These are phyloP conservation scores for Campoplex nolae DNA, from an alignment of 2,888 invertebrate species.

Conservation along the genomic window DNA sequence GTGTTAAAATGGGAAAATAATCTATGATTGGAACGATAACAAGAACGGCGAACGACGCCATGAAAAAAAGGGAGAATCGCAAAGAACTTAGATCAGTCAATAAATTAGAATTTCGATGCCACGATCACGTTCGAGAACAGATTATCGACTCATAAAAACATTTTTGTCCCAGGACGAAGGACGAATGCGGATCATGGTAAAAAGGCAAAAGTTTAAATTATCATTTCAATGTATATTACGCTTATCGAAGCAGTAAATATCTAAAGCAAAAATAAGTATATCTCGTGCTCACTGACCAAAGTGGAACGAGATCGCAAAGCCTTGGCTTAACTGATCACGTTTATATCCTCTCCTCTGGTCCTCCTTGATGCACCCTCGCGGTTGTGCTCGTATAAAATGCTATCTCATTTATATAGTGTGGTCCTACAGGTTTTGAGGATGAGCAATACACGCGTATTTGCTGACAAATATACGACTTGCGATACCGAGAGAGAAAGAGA, in stretches of 20 bases:
- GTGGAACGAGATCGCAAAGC: conserved; percentile 51
- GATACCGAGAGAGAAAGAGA: conserved; percentile 21
- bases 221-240: conserved; percentile 28
- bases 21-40: neutral
- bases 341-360: conserved; percentile 35
- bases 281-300: conserved; percentile 18
- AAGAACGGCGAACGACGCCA: neutral
- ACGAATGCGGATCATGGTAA: neutral
- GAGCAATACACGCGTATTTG: conserved; percentile 69
- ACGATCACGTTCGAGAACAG: neutral
- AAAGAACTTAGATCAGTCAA: conserved; percentile 3
- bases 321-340: conserved; percentile 32
- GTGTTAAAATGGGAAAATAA: neutral
- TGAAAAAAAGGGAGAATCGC: neutral
- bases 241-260: neutral
- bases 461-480: neutral
- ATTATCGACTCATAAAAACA: neutral
- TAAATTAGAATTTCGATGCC: neutral
- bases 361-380: neutral
- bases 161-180: neutral
- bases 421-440: conserved; percentile 64
- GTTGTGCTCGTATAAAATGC: neutral
- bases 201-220: conserved; percentile 52
- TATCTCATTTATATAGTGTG: conserved; percentile 5
- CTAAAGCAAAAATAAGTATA: neutral